Percentiles rank a stretch among this genome's conserved stretches.
These are phyloP conservation scores for Orgyia antiqua DNA, from an alignment of 2,888 invertebrate species.

Conservation along the genomic window DNA sequence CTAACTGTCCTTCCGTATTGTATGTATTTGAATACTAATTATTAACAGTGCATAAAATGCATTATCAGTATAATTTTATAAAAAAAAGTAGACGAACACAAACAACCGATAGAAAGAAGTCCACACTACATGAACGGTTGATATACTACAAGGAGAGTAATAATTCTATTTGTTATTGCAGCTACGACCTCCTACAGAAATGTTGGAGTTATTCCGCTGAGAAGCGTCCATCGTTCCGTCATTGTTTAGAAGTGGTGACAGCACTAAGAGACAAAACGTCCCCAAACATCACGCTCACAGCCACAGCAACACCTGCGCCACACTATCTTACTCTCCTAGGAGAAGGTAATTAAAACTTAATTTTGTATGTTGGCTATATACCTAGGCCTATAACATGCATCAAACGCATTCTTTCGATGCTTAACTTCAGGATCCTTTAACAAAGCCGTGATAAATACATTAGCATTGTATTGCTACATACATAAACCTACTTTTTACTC, in stretches of 20 bases:
- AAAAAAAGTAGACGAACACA: too few relatives aligned
- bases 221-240: conserved; percentile 91
- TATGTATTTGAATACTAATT: conserved; percentile 77
- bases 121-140: too few relatives aligned
- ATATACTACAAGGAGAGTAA: too few relatives aligned
- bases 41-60: neutral
- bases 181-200: conserved; percentile 89
- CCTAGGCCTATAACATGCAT: too few relatives aligned
- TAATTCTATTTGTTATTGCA: too few relatives aligned
- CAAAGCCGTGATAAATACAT: too few relatives aligned
- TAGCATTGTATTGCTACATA: too few relatives aligned
- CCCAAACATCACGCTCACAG: conserved; percentile 49
- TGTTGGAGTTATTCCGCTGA: conserved; percentile 94
- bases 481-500: too few relatives aligned
- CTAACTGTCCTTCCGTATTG: conserved; percentile 90
- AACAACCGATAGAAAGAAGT: too few relatives aligned
- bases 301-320: conserved; percentile 49
- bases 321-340: conserved; percentile 65
- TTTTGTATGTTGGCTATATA: neutral
- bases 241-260: conserved; percentile 82
- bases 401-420: too few relatives aligned
- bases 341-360: conserved; percentile 60
- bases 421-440: too few relatives aligned
- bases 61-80: too few relatives aligned
- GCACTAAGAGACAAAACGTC: conserved; percentile 55